Evolutionary conservation across 37 sponge, comb jelly and placozoan species (phyloP), one percentile per base, ranked within the genome.

Genomic region (Lycopodina hypogea): DNA sequence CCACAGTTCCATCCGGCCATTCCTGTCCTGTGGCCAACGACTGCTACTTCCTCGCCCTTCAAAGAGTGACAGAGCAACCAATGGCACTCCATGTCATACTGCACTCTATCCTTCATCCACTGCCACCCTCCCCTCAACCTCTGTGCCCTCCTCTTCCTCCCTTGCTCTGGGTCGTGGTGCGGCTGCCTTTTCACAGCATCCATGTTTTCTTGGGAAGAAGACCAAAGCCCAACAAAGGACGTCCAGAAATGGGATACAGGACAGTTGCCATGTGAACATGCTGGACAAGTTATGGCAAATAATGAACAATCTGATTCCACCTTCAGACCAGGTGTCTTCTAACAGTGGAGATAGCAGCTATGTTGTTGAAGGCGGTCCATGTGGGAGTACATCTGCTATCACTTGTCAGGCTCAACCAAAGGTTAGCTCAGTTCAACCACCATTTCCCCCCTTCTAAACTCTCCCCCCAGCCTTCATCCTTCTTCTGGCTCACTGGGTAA

Each of bases 1-100:
- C 15, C 2, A 72, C 24, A 81, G 82, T 50, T 81, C 51, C 29
- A 42, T 81, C 50, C 65, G 72, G 38, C 68, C 68, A 36, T 15
- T 69, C 21, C 79, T 69, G 0, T 14, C 68, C 1, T 12, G 8
- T 9, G 9, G 48, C 48, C 8, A 9, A 9, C 8, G 48, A 9
- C 48, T 9, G 48, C 48, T 59, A 17, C 60, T 26, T 59, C 60
- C 60, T 59, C 60, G 48, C 48, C 48, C 4, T 45, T 9, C 48
- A 45, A 24, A 19, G 14, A 58, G 3, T 2, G 21, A 58, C 21
- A 4, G 3, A 8, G 59, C 59, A 18, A 21, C 59, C 59, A 8
- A 58, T 2, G 3, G 59, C 26, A 6, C 23, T 6, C 14, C 59
- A 3, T 14, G 3, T 19, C 59, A 3, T 19, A 58, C 3, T 58